These are phyloP conservation scores for Portunus trituberculatus DNA, from an alignment of 1,140 invertebrate genomes.

Conservation along the genomic window DNA sequence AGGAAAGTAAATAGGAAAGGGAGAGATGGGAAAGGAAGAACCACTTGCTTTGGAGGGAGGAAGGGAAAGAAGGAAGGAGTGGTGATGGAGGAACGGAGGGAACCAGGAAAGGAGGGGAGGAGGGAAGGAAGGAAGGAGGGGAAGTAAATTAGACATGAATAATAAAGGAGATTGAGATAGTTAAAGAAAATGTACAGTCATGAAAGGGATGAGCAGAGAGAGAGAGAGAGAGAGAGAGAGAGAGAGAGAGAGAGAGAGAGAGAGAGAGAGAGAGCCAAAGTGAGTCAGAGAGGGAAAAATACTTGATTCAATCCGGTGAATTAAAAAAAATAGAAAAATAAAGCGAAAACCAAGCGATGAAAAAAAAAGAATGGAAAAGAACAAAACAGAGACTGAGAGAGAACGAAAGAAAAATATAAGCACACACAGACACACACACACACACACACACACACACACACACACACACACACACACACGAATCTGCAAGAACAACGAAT, in stretches of 20 bases:
- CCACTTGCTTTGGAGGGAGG: not conserved
- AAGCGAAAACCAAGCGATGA: not conserved
- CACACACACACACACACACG: not conserved
- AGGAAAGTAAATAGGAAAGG: not conserved
- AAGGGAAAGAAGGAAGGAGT: not conserved
- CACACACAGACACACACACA: too few species aligned
- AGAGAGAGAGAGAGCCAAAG: not conserved
- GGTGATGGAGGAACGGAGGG: not conserved
- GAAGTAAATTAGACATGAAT: not conserved
- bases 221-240: constrained; percentile 20
- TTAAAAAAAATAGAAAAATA: not conserved
- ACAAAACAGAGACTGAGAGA: not conserved
- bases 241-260: not conserved
- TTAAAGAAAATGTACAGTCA: not conserved
- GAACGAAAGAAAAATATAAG: too few species aligned
- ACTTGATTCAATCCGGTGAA: constrained; percentile 1
- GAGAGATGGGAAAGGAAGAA: not conserved
- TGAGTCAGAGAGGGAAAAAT: not conserved
- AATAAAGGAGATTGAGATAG: not conserved
- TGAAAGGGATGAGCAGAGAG: not conserved
- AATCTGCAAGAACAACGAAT: too few species aligned
- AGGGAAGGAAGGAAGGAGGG: not conserved
- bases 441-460: too few species aligned
- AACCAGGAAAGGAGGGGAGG: not conserved
- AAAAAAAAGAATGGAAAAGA: not conserved